A percentile compares a stretch with the other conserved stretches of the same genome.
Evolutionary conservation across 2,113 vertebrate genomes (phyloP).

Genomic region (Pterocles burchelli): DNA sequence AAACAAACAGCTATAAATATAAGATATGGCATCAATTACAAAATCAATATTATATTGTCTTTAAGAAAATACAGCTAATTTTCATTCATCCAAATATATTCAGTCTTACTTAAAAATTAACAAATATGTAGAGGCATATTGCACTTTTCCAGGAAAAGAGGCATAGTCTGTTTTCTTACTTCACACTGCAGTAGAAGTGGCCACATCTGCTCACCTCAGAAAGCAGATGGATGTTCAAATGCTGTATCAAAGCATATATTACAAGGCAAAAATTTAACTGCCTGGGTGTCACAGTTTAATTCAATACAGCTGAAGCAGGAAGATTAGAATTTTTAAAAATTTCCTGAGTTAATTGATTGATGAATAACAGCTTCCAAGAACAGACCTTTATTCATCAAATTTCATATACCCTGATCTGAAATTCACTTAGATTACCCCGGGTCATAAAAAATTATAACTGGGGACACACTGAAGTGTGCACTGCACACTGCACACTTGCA

Average conservation of each 20-base stretch:
- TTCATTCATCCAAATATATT: background rate
- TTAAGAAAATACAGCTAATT: background rate
- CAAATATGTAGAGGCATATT: background rate
- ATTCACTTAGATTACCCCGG: slow-evolving; percentile 35
- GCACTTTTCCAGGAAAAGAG: background rate
- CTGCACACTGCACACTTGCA: background rate
- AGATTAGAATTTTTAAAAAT: background rate
- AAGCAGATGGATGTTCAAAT: slow-evolving; percentile 51
- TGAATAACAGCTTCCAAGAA: slow-evolving; percentile 53
- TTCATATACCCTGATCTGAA: slow-evolving; percentile 15
- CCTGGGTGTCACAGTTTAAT: slow-evolving; percentile 48
- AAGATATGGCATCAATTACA: background rate
- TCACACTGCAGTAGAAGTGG: background rate
- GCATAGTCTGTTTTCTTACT: background rate
- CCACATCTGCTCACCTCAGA: slow-evolving; percentile 48
- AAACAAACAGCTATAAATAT: background rate
- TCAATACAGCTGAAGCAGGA: slow-evolving; percentile 40
- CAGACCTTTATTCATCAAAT: slow-evolving; percentile 38
- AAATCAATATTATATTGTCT: background rate
- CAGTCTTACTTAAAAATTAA: background rate
- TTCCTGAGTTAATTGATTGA: slow-evolving; percentile 54
- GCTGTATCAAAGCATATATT: slow-evolving; percentile 24
- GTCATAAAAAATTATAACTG: slow-evolving; percentile 15
- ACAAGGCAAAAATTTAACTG: slow-evolving; percentile 50
- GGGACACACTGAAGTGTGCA: slow-evolving; percentile 20